Evolutionary conservation across 1,140 invertebrate species (phyloP).

Genomic region (Thalassaphorura encarpata): DNA sequence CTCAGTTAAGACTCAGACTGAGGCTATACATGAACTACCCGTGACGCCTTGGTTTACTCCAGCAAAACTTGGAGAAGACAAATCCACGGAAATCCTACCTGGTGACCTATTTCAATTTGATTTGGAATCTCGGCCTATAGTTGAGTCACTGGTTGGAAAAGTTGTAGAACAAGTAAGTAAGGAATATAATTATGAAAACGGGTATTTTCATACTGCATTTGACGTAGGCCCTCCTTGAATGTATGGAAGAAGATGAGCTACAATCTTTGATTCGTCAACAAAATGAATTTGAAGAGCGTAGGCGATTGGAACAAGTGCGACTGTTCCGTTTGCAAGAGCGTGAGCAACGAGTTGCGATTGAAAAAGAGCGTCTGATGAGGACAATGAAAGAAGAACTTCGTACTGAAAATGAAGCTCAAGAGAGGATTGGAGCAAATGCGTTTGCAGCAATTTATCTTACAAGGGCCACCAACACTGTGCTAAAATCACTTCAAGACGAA

Average conservation of each 20-base stretch:
- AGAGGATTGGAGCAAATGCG: neutral
- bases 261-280: slow-evolving; percentile 24
- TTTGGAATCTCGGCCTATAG: slow-evolving; percentile 22
- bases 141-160: slow-evolving; percentile 27
- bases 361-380: slow-evolving; percentile 15
- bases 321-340: slow-evolving; percentile 21
- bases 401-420: neutral
- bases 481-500: neutral
- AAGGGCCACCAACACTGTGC: neutral
- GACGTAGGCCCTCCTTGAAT: slow-evolving; percentile 24
- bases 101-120: slow-evolving; percentile 30
- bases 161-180: slow-evolving; percentile 25
- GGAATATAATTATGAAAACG: neutral
- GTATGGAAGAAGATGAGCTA: slow-evolving; percentile 32
- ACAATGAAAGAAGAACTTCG: neutral
- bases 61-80: slow-evolving; percentile 21
- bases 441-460: slow-evolving; percentile 1
- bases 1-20: slow-evolving; percentile 25
- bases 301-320: slow-evolving; percentile 17
- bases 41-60: slow-evolving; percentile 8
- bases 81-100: slow-evolving; percentile 25
- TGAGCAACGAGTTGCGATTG: slow-evolving; percentile 17
- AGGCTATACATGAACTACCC: slow-evolving; percentile 13
- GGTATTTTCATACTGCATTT: neutral
- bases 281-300: slow-evolving; percentile 25